A percentile compares a stretch with the other conserved stretches of the same genome.
Evolutionary conservation across 2,888 invertebrate genomes (phyloP).

Genomic region (Ceraclea dissimilis): DNA sequence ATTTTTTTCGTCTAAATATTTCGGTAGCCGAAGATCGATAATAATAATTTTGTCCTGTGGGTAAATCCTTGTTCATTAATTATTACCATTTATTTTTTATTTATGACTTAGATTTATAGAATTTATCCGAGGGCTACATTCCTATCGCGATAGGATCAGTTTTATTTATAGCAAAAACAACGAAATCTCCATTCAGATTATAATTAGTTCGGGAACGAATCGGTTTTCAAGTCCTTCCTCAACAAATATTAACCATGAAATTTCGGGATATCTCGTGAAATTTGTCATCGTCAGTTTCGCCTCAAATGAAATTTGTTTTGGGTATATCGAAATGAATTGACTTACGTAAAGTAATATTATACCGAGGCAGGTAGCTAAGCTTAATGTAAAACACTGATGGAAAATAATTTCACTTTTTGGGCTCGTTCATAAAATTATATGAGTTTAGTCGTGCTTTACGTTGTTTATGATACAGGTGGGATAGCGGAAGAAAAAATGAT

Average conservation of each 20-base stretch:
- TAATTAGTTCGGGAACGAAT: constrained; percentile 2
- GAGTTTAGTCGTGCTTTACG: no score
- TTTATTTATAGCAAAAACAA: neutral
- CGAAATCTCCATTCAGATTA: neutral
- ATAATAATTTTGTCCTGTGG: neutral
- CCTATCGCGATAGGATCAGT: neutral
- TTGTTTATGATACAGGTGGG: no score
- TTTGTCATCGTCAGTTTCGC: no score
- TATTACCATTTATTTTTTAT: neutral
- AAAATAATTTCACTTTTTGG: no score
- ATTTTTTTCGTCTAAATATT: neutral
- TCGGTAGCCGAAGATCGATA: neutral
- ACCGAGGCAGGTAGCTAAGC: no score
- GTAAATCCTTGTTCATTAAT: neutral
- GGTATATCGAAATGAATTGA: no score
- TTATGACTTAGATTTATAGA: neutral
- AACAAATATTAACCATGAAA: neutral
- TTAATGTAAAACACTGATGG: no score
- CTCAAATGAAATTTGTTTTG: no score
- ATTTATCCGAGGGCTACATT: neutral
- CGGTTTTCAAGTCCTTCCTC: neutral
- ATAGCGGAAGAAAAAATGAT: no score
- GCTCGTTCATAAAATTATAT: no score
- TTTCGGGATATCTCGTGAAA: no score
- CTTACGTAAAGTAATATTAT: no score